A percentile compares a stretch with the other conserved stretches of the same genome.
These are phyloP conservation scores for Leptopilina clavipes DNA, from an alignment of 1,140 invertebrate species.

Conservation along the genomic window DNA sequence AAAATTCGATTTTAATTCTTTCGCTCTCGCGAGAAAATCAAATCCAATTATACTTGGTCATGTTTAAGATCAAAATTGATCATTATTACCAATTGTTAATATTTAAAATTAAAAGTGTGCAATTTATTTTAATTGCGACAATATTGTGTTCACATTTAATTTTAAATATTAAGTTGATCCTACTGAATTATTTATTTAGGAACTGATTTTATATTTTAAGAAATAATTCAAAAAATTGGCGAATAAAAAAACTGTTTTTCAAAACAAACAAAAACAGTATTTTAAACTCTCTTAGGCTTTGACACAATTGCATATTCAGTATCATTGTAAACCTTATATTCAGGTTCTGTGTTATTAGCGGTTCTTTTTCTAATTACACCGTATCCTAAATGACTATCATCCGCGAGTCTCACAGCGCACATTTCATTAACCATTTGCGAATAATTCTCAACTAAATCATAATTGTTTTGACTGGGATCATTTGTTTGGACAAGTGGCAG, in stretches of 20 bases:
- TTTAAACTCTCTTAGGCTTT: slow-evolving; percentile 85
- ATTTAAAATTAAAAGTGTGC: too few species aligned
- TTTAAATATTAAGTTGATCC: too few species aligned
- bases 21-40: not conserved
- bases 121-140: too few species aligned
- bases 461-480: slow-evolving; percentile 77
- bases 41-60: slow-evolving; percentile 6
- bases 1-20: not conserved
- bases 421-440: slow-evolving; percentile 72
- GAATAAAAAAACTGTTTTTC: slow-evolving; percentile 12
- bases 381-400: slow-evolving; percentile 86
- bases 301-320: slow-evolving; percentile 87
- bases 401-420: slow-evolving; percentile 80
- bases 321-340: slow-evolving; percentile 83
- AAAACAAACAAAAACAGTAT: slow-evolving; percentile 12
- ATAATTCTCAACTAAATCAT: slow-evolving; percentile 77
- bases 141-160: too few species aligned
- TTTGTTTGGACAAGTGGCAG: slow-evolving; percentile 51
- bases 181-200: too few species aligned
- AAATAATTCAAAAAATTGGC: not conserved
- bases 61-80: not conserved
- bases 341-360: slow-evolving; percentile 72
- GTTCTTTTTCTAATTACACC: slow-evolving; percentile 83
- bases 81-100: too few species aligned
- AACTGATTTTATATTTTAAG: too few species aligned